Base-by-base conservation (phyloP, 2,797 vertebrate species). In the Chloroceryle amazona region DNA sequence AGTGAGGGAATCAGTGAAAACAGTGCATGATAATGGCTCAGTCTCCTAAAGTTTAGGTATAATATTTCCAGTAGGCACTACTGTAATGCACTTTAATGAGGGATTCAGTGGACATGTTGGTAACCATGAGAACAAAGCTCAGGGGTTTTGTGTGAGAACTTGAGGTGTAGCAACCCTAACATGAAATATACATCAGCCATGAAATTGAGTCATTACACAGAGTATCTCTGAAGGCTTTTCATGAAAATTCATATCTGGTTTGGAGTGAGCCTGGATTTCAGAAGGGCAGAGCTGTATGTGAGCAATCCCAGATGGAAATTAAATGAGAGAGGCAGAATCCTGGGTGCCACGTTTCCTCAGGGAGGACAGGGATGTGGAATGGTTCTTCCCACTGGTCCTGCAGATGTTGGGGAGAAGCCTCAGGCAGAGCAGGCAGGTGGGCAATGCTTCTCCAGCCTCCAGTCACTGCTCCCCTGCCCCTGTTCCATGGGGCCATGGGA, bases 41-140 rank as follows among this genome's bases (percentile, higher is more conserved):
- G 23, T 60, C 33, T 88, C 47, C 62, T 79, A 9, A 94, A 81
- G 35, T 91, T 88, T 79, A 75, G 37, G 44, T 79, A 3, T 66
- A 70, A 52, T 85, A 79, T 86, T 86, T 94, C 58, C 90, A 90
- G 72, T 20, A 70, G 72, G 55, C 66, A 84, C 37, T 42, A 58
- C 63, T 2, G 0, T 46, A 65, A 73, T 37, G 35, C 28, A 3
- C 25, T 81, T 72, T 75, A 84, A 20, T 33, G 58, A 89, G 39
- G 31, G 60, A 91, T 93, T 88, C 72, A 47, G 76, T 66, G 82
- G 70, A 70, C 54, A 35, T 0, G 0, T 17, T 54, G 63, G 80
- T 95, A 91, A 91, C 85, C 80, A 90, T 75, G 93, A 95, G 65
- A 91, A 95, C 76, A 88, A 90, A 93, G 73, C 72, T 86, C 68